Evolutionary conservation across 2,797 vertebrate genomes (phyloP), one percentile per base, ranked within the genome.

Genomic region (Microctenopoma lineatum): DNA sequence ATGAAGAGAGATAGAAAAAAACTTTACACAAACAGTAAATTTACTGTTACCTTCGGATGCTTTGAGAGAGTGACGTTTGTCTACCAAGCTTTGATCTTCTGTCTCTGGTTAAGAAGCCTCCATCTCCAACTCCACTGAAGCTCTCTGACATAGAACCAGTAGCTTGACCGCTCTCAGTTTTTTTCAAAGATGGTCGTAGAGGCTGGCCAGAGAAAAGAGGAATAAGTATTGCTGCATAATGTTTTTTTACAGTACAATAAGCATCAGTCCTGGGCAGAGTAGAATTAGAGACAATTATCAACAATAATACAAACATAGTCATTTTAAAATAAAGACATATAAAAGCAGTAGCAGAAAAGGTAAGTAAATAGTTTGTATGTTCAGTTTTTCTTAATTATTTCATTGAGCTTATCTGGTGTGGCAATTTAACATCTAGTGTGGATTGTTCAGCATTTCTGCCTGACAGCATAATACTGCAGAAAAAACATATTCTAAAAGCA

Each of bases 1-100:
- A n/a, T 25, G 2, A 27, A 48, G 5, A 26, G 11, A 12, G 9
- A 39, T 2, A 39, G 1, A 13, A 39, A 2, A 39, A 13, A 13
- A 41, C 4, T 14, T 41, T 41, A 3, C 4, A 41, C 3, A 13
- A 41, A 41, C 4, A 3, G 13, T 4, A 10, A 36, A 18, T 16
- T 6, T 10, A 0, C 2, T 39, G 81, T 95, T 90, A 98, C 98
- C 87, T 97, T 88, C 95, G 95, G 79, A 99, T 98, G 87, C 96
- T 98, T 86, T 98, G 96, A 21, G 98, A 96, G 46, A 99, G 91
- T 1, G 97, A 98, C 0, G 96, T 95, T 85, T 98, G 96, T 63
- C 97, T 90, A 9, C 83, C 90, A 73, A 97, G 95, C 54, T 90
- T 90, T 0, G 92, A 84, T 39, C 63, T 74, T 59, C 92, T 84